Conservation (phyloP, 2,888 invertebrate genomes). For the Agonum fuliginosum region DNA sequence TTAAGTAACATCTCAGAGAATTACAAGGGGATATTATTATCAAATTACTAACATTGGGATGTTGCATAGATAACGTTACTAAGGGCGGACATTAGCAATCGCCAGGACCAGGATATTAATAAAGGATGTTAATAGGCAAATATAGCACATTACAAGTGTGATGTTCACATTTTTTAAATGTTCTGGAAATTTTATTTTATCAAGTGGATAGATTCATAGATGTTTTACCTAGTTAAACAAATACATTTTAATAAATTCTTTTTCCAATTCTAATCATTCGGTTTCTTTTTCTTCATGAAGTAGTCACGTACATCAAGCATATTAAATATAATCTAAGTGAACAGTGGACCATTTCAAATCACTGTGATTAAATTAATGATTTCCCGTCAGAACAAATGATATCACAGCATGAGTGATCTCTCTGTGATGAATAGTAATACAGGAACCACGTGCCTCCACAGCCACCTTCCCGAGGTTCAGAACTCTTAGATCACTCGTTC, state of each 20-base stretch:
- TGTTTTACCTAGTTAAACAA: too few relatives aligned
- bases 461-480: background rate
- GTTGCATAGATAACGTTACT: too few relatives aligned
- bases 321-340: slow-evolving; percentile 1
- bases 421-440: slow-evolving; percentile 34
- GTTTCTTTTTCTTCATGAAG: background rate
- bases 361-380: slow-evolving; percentile 25
- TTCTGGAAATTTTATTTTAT: too few relatives aligned
- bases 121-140: too few relatives aligned
- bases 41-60: too few relatives aligned
- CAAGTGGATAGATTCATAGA: too few relatives aligned
- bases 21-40: too few relatives aligned
- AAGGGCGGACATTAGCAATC: too few relatives aligned
- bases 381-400: slow-evolving; percentile 25
- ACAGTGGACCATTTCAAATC: slow-evolving; percentile 19
- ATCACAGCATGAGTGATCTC: slow-evolving; percentile 35
- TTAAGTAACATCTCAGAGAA: too few relatives aligned
- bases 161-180: too few relatives aligned
- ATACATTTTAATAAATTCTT: background rate
- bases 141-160: too few relatives aligned
- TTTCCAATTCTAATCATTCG: background rate
- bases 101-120: too few relatives aligned
- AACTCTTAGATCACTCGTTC: background rate
- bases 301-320: slow-evolving; percentile 3
- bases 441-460: background rate